Evolutionary conservation across 2,113 vertebrate genomes (phyloP).

Genomic region (Etheostoma cragini): DNA sequence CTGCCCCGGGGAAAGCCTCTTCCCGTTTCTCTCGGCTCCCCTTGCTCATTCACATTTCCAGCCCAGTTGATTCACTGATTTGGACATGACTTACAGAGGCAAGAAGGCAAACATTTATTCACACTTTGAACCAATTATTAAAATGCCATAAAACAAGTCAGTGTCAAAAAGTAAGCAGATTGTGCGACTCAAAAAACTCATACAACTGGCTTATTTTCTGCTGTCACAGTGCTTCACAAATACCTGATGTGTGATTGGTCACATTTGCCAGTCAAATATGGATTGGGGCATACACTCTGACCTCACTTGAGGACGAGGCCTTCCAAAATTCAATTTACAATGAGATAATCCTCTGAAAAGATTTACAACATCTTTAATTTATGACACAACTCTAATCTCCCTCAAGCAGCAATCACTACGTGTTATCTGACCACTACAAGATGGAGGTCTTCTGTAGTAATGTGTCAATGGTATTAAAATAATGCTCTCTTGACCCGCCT

Average conservation of each 20-base stretch:
- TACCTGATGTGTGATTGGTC: conserved; percentile 7
- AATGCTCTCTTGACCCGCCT: conserved; percentile 60
- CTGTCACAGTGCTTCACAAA: neutral
- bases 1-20: conserved; percentile 71
- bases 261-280: conserved; percentile 1
- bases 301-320: neutral
- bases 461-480: conserved; percentile 58
- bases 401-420: conserved; percentile 54
- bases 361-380: conserved; percentile 51
- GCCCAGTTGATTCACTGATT: conserved; percentile 62
- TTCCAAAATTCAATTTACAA: conserved; percentile 34
- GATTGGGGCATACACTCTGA: neutral
- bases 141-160: conserved; percentile 24
- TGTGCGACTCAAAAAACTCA: conserved; percentile 17
- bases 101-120: conserved; percentile 75
- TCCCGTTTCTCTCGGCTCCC: conserved; percentile 53
- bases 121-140: conserved; percentile 58
- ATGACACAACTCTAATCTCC: conserved; percentile 63
- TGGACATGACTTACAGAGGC: conserved; percentile 58
- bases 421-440: conserved; percentile 64
- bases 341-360: conserved; percentile 13
- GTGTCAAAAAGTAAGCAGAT: conserved; percentile 25
- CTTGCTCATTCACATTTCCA: conserved; percentile 64
- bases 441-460: conserved; percentile 35
- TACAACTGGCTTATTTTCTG: conserved; percentile 3